phyloP scores from a whole-genome alignment of 2,888 invertebrate genomes.

The Nezara viridula region DNA sequence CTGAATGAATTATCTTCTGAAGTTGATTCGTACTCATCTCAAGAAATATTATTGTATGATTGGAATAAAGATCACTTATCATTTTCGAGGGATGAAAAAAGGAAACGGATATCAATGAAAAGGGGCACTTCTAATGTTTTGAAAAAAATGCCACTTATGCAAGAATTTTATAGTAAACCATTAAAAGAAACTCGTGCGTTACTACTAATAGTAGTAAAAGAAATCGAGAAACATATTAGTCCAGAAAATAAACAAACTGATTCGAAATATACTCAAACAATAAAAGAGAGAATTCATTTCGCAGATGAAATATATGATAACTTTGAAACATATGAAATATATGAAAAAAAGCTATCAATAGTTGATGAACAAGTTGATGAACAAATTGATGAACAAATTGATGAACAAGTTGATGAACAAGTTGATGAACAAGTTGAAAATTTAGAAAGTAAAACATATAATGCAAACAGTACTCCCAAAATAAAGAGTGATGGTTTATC shows the following conservation, averaged over 20 bases:
- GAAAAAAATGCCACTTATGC: background rate
- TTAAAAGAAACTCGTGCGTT: background rate
- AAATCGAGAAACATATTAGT: background rate
- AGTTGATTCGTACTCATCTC: background rate
- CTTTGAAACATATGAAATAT: background rate
- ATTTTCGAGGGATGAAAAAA: background rate
- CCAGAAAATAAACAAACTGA: background rate
- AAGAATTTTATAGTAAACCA: constrained; percentile 5
- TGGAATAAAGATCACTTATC: constrained; percentile 6
- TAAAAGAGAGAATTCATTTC: background rate
- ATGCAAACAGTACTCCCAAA: background rate
- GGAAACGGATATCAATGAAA: background rate
- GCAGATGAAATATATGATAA: background rate
- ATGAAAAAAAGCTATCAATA: no score
- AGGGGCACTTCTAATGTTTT: background rate
- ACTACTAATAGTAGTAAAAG: background rate
- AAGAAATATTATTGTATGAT: background rate
- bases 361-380: no score
- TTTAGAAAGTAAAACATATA: no score
- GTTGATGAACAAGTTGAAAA: background rate
- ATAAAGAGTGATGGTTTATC: background rate
- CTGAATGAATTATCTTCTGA: background rate
- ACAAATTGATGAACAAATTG: no score
- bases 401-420: background rate
- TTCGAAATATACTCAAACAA: background rate